These are phyloP conservation scores for Hyles lineata DNA, from an alignment of 2,888 invertebrate species.

Conservation along the genomic window DNA sequence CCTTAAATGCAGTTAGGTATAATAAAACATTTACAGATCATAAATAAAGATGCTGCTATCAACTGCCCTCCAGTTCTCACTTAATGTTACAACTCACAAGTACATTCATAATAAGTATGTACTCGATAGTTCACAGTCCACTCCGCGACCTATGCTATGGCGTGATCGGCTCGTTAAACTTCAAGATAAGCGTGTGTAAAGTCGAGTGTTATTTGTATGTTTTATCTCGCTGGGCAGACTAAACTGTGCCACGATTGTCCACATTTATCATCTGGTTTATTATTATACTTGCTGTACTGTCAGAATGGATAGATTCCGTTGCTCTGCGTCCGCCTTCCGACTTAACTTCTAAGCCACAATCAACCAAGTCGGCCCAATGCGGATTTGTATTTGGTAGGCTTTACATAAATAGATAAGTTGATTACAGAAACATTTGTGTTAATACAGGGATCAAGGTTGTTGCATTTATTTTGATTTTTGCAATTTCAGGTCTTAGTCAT, in stretches of 20 bases:
- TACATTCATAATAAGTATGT: neutral
- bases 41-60: neutral
- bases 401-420: too few relatives aligned
- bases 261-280: slow-evolving; percentile 11
- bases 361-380: too few relatives aligned
- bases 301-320: neutral
- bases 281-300: neutral
- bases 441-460: too few relatives aligned
- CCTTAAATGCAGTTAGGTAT: too few relatives aligned
- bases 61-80: neutral
- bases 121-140: neutral
- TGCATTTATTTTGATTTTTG: too few relatives aligned
- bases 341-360: too few relatives aligned
- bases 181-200: slow-evolving; percentile 18
- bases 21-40: neutral
- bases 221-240: neutral
- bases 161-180: slow-evolving; percentile 7
- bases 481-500: too few relatives aligned
- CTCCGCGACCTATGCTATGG: slow-evolving; percentile 16
- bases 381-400: too few relatives aligned
- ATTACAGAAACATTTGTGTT: too few relatives aligned
- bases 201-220: slow-evolving; percentile 6
- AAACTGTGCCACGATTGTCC: slow-evolving; percentile 9
- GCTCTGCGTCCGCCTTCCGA: too few relatives aligned
- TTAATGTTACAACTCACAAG: too few relatives aligned